These are phyloP conservation scores for Zeuzera pyrina DNA, from an alignment of 2,888 invertebrate species.

Conservation along the genomic window DNA sequence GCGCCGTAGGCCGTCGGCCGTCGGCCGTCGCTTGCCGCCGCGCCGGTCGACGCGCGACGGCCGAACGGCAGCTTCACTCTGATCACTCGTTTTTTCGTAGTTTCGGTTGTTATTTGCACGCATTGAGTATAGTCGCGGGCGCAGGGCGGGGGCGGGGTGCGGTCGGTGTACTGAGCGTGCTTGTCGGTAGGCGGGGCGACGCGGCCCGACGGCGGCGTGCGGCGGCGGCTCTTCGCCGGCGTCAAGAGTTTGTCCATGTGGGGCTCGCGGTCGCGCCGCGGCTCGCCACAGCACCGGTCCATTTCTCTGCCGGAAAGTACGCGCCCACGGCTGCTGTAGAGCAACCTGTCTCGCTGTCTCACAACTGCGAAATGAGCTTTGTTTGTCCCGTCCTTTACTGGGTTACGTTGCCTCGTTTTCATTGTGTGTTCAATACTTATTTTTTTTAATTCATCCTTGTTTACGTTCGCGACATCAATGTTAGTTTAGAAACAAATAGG, in stretches of 20 bases:
- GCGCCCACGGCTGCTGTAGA: constrained; percentile 62
- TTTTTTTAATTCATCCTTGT: constrained; percentile 35
- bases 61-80: constrained; percentile 53
- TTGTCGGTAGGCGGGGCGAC: constrained; percentile 63
- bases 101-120: constrained; percentile 60
- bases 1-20: constrained; percentile 49
- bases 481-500: constrained; percentile 51
- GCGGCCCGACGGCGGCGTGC: constrained; percentile 77
- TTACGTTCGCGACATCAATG: constrained; percentile 61
- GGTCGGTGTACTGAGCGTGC: constrained; percentile 51
- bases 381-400: constrained; percentile 56
- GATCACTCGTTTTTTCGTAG: constrained; percentile 64
- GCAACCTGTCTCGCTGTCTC: constrained; percentile 53
- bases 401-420: constrained; percentile 57
- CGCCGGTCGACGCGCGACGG: constrained; percentile 25
- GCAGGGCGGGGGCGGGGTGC: constrained; percentile 41
- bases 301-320: constrained; percentile 91
- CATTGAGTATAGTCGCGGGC: constrained; percentile 59
- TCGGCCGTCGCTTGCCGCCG: too few relatives aligned
- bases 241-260: constrained; percentile 86
- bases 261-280: constrained; percentile 77
- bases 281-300: constrained; percentile 84
- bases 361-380: constrained; percentile 50
- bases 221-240: constrained; percentile 84
- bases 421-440: constrained; percentile 55